phyloP scores from a whole-genome alignment of 2,888 invertebrate genomes.

The Habrosyne pyritoides region DNA sequence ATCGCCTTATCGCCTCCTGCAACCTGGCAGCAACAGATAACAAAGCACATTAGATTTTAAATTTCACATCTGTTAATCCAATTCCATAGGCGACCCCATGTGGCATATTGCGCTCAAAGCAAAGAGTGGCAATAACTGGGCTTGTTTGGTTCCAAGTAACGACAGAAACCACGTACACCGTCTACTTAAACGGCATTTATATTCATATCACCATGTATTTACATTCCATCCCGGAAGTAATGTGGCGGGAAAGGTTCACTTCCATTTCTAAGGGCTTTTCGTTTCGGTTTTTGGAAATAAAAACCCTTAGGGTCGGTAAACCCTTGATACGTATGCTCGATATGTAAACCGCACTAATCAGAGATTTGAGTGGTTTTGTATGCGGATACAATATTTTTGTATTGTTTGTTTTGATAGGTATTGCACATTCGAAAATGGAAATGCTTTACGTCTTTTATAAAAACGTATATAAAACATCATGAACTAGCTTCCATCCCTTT shows the following conservation, averaged over 20 bases:
- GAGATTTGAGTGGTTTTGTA: slow-evolving; percentile 15
- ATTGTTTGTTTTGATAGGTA: background rate
- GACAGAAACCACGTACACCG: slow-evolving; percentile 48
- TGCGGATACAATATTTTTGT: slow-evolving; percentile 6
- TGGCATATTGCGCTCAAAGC: slow-evolving; percentile 10
- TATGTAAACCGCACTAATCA: slow-evolving; percentile 28
- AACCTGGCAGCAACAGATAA: background rate
- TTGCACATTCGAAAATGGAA: background rate
- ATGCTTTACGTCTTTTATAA: no score
- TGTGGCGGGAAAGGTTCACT: slow-evolving; percentile 52
- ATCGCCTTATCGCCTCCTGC: background rate
- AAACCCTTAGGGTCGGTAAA: slow-evolving; percentile 28
- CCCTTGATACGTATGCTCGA: slow-evolving; percentile 27
- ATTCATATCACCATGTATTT: slow-evolving; percentile 81
- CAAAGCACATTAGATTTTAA: background rate
- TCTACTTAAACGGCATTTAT: slow-evolving; percentile 79
- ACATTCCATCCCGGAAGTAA: slow-evolving; percentile 74
- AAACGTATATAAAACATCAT: no score
- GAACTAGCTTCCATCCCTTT: no score
- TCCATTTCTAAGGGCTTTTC: slow-evolving; percentile 51
- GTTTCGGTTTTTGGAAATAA: slow-evolving; percentile 36
- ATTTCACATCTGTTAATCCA: slow-evolving; percentile 8
- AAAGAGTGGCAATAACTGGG: slow-evolving; percentile 35
- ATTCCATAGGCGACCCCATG: slow-evolving; percentile 6
- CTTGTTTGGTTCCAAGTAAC: slow-evolving; percentile 13